These are phyloP conservation scores for Emydocephalus ijimae DNA, from an alignment of 2,113 vertebrate genomes.

Conservation along the genomic window DNA sequence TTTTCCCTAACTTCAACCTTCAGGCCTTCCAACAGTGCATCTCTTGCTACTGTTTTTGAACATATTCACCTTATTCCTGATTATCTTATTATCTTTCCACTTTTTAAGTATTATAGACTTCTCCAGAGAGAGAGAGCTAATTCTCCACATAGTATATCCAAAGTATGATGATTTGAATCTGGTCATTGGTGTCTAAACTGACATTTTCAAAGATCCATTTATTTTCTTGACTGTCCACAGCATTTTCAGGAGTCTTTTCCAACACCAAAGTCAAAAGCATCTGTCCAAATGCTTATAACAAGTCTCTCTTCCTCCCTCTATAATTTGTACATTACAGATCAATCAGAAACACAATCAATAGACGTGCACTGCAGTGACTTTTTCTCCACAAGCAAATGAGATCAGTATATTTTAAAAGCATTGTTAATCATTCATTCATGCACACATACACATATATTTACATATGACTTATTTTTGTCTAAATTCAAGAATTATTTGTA, in stretches of 20 bases:
- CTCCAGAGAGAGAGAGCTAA: neutral
- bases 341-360: conserved; percentile 34
- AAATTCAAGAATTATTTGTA: conserved; percentile 2
- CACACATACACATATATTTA: neutral
- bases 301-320: neutral
- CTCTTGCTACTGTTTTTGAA: neutral
- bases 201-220: neutral
- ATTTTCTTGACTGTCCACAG: neutral
- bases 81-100: neutral
- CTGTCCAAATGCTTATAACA: neutral
- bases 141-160: neutral
- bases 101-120: neutral
- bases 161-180: neutral
- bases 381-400: conserved; percentile 4
- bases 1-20: neutral
- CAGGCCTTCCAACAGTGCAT: neutral
- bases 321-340: conserved; percentile 42
- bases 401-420: conserved; percentile 1
- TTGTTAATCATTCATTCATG: neutral
- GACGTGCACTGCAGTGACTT: conserved; percentile 48
- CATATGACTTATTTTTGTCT: neutral
- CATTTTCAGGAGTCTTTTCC: neutral
- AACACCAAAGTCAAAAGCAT: neutral
- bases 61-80: neutral
- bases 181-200: neutral